A percentile compares a stretch with the other conserved stretches of the same genome.
Evolutionary conservation across 1,140 invertebrate genomes (phyloP).

Genomic region (Holotrichia oblita): DNA sequence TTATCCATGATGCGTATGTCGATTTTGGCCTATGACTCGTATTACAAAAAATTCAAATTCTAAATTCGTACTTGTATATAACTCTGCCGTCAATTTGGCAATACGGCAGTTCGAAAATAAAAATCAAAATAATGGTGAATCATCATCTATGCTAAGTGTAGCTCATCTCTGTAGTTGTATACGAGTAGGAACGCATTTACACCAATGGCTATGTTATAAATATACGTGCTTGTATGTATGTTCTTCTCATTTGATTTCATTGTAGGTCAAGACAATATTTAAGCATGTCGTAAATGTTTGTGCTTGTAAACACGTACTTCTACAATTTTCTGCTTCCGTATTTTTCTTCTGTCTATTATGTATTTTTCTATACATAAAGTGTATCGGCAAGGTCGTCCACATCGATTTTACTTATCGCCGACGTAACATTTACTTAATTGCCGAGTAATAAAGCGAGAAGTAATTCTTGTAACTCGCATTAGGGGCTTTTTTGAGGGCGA

Average conservation of each 20-base stretch:
- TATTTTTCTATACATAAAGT: not conserved
- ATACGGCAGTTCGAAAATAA: constrained; percentile 1
- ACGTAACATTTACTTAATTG: not conserved
- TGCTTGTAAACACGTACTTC: not conserved
- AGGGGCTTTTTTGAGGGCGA: not conserved
- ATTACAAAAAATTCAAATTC: constrained; percentile 13
- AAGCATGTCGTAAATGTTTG: not conserved
- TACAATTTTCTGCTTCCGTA: not conserved
- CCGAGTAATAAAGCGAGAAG: not conserved
- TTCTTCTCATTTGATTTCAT: not conserved
- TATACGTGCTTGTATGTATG: not conserved
- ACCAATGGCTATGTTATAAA: constrained; percentile 1
- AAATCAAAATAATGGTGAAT: constrained; percentile 34
- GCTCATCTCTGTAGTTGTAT: not conserved
- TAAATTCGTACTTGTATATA: constrained; percentile 4
- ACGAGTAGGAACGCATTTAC: constrained; percentile 14
- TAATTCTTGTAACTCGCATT: not conserved
- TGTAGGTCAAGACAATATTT: not conserved
- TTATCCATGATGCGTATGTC: constrained; percentile 13
- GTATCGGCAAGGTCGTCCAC: not conserved
- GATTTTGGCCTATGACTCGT: constrained; percentile 19
- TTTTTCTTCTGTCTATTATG: not conserved
- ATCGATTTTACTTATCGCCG: not conserved
- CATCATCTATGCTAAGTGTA: not conserved
- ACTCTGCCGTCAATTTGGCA: constrained; percentile 17